A percentile compares a stretch with the other conserved stretches of the same genome.
phyloP scores from a whole-genome alignment of 1,140 invertebrate species.

The Argopecten irradians region DNA sequence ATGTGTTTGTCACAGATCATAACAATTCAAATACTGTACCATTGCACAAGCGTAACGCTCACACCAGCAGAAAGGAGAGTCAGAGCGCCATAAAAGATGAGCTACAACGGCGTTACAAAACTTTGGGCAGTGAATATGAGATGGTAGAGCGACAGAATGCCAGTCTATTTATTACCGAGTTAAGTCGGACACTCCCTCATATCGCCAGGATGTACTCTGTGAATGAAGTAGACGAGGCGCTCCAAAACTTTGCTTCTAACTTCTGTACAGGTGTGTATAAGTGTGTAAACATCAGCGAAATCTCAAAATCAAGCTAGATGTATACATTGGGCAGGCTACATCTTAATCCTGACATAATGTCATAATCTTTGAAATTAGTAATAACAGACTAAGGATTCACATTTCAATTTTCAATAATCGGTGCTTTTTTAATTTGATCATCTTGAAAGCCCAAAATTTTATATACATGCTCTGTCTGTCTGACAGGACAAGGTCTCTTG shows the following conservation, averaged over 20 bases:
- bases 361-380: no score
- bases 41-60: background rate
- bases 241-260: constrained; percentile 93
- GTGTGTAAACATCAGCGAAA: no score
- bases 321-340: no score
- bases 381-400: no score
- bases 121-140: constrained; percentile 42
- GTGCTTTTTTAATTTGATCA: no score
- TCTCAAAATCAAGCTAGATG: no score
- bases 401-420: no score
- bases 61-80: constrained; percentile 7
- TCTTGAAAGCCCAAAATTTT: no score
- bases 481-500: no score
- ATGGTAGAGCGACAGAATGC: constrained; percentile 88
- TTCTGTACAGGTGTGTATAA: constrained; percentile 88
- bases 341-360: no score
- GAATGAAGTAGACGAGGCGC: constrained; percentile 90
- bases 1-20: background rate
- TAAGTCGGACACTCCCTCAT: constrained; percentile 85
- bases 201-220: constrained; percentile 85
- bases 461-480: no score
- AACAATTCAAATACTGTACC: background rate
- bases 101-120: constrained; percentile 43
- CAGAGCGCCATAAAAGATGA: constrained; percentile 40
- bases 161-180: constrained; percentile 84